Evolutionary conservation across 2,888 invertebrate genomes (phyloP).

Genomic region (Marasmarcha lunaedactyla): DNA sequence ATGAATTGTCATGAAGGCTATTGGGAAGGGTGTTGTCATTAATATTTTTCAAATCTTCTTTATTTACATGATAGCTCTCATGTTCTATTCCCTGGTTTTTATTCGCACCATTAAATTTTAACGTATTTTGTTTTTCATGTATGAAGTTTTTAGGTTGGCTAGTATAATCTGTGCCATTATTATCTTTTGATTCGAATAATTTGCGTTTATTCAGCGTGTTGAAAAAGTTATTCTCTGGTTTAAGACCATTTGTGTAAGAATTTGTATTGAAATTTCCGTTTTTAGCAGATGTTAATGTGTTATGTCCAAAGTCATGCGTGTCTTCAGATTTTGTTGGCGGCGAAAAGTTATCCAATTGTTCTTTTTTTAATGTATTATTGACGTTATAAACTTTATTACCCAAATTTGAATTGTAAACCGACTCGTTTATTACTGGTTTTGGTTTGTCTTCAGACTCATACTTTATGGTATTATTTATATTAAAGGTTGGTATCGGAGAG

Average conservation of each 20-base stretch:
- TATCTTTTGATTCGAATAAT: constrained; percentile 20
- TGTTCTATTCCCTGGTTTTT: too few relatives aligned
- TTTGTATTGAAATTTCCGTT: background rate
- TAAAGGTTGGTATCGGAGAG: constrained; percentile 47
- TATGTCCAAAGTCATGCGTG: background rate
- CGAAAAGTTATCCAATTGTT: too few relatives aligned
- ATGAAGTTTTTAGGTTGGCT: too few relatives aligned
- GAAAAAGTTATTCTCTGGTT: background rate
- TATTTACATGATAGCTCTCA: too few relatives aligned
- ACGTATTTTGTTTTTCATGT: too few relatives aligned
- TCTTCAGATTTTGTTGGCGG: constrained; percentile 2
- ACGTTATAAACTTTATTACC: too few relatives aligned
- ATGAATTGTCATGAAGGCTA: constrained; percentile 42
- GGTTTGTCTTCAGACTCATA: too few relatives aligned
- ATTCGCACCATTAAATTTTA: too few relatives aligned
- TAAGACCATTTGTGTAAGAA: background rate
- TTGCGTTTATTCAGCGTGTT: constrained; percentile 5
- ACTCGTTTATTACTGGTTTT: too few relatives aligned
- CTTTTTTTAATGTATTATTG: too few relatives aligned
- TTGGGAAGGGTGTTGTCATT: constrained; percentile 22
- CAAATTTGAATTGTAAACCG: too few relatives aligned
- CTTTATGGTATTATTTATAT: constrained; percentile 19
- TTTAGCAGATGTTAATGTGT: constrained; percentile 1
- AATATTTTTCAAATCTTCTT: background rate
- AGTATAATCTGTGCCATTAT: too few relatives aligned